Conservation (phyloP, 2,113 vertebrate species). For the Anoplopoma fimbria region DNA sequence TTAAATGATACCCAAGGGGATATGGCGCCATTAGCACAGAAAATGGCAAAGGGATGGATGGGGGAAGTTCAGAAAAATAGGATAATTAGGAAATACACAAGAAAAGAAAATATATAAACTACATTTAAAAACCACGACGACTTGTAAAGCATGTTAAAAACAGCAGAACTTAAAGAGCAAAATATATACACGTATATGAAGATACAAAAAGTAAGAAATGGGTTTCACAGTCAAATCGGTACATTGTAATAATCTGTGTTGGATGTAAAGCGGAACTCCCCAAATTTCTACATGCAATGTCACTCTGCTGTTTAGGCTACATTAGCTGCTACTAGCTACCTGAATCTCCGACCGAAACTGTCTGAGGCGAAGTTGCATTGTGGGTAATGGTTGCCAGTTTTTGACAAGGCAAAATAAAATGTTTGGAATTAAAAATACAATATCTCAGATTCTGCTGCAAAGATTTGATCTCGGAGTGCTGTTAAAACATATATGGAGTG, state of each 20-base stretch:
- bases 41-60: neutral
- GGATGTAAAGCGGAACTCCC: neutral
- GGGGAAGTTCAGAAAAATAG: neutral
- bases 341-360: neutral
- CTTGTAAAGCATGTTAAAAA: neutral
- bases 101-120: conserved; percentile 5
- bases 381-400: neutral
- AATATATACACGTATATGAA: neutral
- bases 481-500: neutral
- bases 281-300: too few species aligned
- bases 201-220: neutral
- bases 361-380: neutral
- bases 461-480: too few species aligned
- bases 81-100: conserved; percentile 5
- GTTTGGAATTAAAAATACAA: neutral
- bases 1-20: conserved; percentile 17
- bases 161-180: neutral
- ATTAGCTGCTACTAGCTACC: neutral
- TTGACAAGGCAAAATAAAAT: neutral
- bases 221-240: neutral
- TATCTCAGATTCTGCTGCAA: neutral
- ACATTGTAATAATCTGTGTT: neutral
- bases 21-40: conserved; percentile 12
- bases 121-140: neutral
- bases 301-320: too few species aligned